Conservation (phyloP, 2,888 invertebrate genomes). For the Meteorus colon region DNA sequence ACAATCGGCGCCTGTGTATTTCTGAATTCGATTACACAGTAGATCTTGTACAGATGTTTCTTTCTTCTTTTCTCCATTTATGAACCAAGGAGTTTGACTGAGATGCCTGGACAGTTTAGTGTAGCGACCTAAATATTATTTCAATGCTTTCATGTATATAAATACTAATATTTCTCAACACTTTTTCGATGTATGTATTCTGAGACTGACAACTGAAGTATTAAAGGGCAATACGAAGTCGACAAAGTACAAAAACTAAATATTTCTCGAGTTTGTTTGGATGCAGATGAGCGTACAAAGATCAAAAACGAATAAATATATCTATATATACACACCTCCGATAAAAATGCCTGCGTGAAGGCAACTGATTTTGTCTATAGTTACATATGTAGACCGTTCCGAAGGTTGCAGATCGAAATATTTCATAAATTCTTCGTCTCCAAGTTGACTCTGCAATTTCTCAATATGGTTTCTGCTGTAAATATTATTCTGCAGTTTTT, state of each 20-base stretch:
- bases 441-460: conserved; percentile 74
- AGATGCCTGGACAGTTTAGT: conserved; percentile 87
- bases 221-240: no score
- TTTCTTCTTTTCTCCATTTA: conserved; percentile 85
- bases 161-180: background rate
- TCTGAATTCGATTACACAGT: conserved; percentile 81
- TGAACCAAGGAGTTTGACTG: conserved; percentile 96
- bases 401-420: conserved; percentile 76
- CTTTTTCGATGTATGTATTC: no score
- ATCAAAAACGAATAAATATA: conserved; percentile 55
- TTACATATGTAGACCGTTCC: conserved; percentile 71
- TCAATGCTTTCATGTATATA: conserved; percentile 10
- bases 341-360: conserved; percentile 79
- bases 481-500: conserved; percentile 74
- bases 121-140: conserved; percentile 79
- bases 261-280: no score
- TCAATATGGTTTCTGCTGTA: conserved; percentile 82
- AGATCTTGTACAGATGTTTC: conserved; percentile 94
- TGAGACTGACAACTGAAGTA: no score
- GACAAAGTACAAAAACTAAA: no score
- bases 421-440: conserved; percentile 74
- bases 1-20: conserved; percentile 77
- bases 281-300: no score
- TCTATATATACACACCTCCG: conserved; percentile 73
- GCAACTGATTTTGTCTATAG: conserved; percentile 75